Evolutionary conservation across 1,140 invertebrate genomes (phyloP).

Genomic region (Bombus pyrosoma): DNA sequence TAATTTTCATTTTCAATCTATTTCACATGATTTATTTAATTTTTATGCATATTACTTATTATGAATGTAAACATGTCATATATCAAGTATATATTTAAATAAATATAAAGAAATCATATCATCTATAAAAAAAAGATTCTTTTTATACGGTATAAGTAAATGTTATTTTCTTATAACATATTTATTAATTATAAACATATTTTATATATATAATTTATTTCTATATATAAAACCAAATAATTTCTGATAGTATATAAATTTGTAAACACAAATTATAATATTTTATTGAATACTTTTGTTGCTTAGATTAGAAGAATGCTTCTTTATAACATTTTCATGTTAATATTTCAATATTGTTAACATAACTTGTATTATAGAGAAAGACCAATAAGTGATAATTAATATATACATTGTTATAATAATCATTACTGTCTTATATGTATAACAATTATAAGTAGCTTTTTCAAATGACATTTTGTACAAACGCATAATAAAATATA

Average conservation of each 20-base stretch:
- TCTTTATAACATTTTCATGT: not conserved
- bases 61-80: not conserved
- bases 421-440: not conserved
- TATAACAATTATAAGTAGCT: not conserved
- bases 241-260: not conserved
- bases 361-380: not conserved
- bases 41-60: not conserved
- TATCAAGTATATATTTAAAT: not conserved
- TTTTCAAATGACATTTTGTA: not conserved
- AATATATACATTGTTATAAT: not conserved
- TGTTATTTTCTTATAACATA: not conserved
- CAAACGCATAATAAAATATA: not conserved
- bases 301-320: not conserved
- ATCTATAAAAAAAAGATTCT: not conserved
- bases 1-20: not conserved
- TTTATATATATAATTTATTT: not conserved
- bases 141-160: not conserved
- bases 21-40: not conserved
- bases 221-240: not conserved
- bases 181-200: not conserved
- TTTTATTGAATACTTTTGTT: not conserved
- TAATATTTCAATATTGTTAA: not conserved
- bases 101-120: not conserved
- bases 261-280: not conserved
- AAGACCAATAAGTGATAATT: not conserved